Evolutionary conservation across 2,888 invertebrate genomes (phyloP), one percentile per base, ranked within the genome.

Genomic region (Eupithecia centaureata): DNA sequence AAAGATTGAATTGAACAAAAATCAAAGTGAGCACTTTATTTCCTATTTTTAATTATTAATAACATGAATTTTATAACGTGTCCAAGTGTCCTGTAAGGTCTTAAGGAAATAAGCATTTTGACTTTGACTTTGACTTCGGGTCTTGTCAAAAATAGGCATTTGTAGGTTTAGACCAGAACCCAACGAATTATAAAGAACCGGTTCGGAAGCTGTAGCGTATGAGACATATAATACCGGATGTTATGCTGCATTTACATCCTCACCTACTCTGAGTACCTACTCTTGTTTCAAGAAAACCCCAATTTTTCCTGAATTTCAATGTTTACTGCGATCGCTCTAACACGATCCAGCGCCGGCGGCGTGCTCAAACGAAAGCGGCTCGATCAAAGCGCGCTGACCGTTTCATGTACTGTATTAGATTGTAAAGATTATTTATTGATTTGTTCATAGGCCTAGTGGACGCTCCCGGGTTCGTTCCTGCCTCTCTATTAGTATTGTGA

Each of bases 311-410:
- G 79, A 72, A 77, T 79, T 83, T 82, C 82, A 79, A 78, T 85
- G 86, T 86, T 85, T 84, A 84, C 81, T 77, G 84, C 85, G 86
- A 83, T 85, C 78, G 78, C 76, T 65, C 78, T 79, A 86, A 89
- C 89, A 85, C 79, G 82, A 88, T 85, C 82, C 89, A 88, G 88
- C 79, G 74, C 27, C 54, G 22, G 78, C 82, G 81, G 76, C 74
- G 75, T 83, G 82, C 87, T 90, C 88, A 90, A 89, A 90, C 84
- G 71, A 62, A 70, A 56, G 71, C 73, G 73, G 71, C 71, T 63
- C 71, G 73, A 75, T 75, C 74, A 76, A 76, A 76, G 73, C 69
- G 65, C 59, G 65, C 63, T 65, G 62, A 68, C 63, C 74, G 71
- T 71, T 71, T 75, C 70, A 73, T 68, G 67, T 71, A 65, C 73